Conservation (phyloP, 2,888 invertebrate species). For the Drosophila suboccidentalis region DNA sequence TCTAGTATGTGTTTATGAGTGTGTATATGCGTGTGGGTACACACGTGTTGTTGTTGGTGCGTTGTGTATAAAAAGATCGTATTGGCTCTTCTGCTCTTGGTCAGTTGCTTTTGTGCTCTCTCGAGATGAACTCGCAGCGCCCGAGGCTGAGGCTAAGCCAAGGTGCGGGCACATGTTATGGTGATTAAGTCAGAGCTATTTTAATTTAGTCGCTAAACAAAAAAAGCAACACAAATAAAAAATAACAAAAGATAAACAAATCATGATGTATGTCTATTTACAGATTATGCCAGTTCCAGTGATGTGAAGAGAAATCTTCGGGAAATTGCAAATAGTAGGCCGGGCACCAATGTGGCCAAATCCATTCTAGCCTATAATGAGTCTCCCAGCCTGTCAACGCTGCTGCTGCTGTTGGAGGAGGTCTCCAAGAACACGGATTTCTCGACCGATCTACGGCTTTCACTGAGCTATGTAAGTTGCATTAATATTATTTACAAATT, state of each 20-base stretch:
- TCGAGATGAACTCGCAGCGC: constrained; percentile 34
- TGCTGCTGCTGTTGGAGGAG: constrained; percentile 79
- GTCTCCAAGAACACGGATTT: constrained; percentile 80
- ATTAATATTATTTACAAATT: background rate
- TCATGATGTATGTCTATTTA: constrained; percentile 16
- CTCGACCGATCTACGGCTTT: constrained; percentile 78
- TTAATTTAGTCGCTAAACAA: constrained; percentile 19
- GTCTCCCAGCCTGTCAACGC: constrained; percentile 62
- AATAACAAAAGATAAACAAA: constrained; percentile 17
- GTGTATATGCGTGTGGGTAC: background rate
- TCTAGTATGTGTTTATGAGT: background rate
- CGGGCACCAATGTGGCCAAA: constrained; percentile 78
- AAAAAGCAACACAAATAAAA: background rate
- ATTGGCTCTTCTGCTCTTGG: constrained; percentile 5
- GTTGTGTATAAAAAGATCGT: constrained; percentile 26
- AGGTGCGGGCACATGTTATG: constrained; percentile 21
- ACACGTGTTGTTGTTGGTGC: constrained; percentile 42
- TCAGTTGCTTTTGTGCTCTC: constrained; percentile 40
- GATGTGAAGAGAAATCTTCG: constrained; percentile 48
- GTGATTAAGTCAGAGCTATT: constrained; percentile 74
- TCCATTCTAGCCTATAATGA: constrained; percentile 73
- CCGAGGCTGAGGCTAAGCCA: constrained; percentile 31
- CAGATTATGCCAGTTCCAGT: constrained; percentile 24
- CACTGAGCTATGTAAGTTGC: constrained; percentile 78
- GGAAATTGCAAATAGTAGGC: constrained; percentile 68